Evolutionary conservation across 2,888 invertebrate species (phyloP).

Genomic region (Nematopogon swammerdamellus): DNA sequence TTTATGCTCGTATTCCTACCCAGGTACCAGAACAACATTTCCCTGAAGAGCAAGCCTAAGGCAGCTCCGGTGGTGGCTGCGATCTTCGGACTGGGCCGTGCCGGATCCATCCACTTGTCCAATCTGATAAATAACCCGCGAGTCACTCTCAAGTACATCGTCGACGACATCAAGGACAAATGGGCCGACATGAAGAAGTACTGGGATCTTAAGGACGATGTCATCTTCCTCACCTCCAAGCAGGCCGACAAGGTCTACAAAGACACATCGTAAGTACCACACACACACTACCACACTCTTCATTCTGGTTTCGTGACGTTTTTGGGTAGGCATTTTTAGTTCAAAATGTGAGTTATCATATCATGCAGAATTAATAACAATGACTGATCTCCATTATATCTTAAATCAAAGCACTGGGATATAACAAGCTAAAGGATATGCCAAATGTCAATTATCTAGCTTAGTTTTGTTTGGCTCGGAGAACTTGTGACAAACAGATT

Average conservation of each 20-base stretch:
- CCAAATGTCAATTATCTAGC: too few species aligned
- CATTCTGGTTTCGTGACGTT: too few species aligned
- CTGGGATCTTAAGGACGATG: conserved; percentile 44
- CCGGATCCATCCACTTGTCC: conserved; percentile 57
- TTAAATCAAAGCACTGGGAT: too few species aligned
- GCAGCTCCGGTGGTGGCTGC: conserved; percentile 38
- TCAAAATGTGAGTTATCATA: too few species aligned
- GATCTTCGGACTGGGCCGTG: conserved; percentile 58
- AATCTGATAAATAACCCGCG: conserved; percentile 45
- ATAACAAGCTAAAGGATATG: too few species aligned
- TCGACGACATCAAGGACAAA: conserved; percentile 48
- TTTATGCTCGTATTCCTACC: too few species aligned
- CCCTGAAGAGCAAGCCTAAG: conserved; percentile 15
- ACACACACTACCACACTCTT: too few species aligned
- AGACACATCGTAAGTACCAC: conserved; percentile 44
- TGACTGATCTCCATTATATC: too few species aligned
- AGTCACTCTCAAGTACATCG: conserved; percentile 49
- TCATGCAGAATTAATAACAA: too few species aligned
- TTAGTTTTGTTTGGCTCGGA: too few species aligned
- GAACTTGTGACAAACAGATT: too few species aligned
- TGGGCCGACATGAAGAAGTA: conserved; percentile 40
- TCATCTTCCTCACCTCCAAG: conserved; percentile 41
- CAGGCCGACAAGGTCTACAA: conserved; percentile 44
- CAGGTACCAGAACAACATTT: conserved; percentile 39
- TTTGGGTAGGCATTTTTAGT: too few species aligned